Percentiles rank a stretch among this genome's conserved stretches.
Conservation (phyloP, 2,888 invertebrate genomes). For the Cylloceria caligata region DNA sequence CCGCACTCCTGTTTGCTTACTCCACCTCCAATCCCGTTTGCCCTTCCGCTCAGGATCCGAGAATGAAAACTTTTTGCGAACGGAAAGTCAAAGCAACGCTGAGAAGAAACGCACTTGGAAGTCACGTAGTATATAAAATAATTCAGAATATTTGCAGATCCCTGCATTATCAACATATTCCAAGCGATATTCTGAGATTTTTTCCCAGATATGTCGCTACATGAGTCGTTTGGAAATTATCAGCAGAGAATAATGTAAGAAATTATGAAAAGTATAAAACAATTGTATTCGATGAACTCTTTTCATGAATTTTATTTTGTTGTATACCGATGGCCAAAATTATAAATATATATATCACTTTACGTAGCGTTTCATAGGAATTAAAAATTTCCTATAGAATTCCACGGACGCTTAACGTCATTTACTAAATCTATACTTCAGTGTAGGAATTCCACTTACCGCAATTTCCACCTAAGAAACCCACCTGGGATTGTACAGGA, state of each 20-base stretch:
- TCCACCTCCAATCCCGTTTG: slow-evolving; percentile 29
- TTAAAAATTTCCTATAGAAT: background rate
- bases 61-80: slow-evolving; percentile 22
- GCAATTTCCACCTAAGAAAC: background rate
- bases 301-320: no score
- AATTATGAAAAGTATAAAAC: no score
- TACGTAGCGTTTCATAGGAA: no score
- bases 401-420: no score
- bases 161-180: background rate
- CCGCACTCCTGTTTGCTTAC: slow-evolving; percentile 48
- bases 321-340: no score
- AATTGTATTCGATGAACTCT: no score
- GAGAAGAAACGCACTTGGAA: slow-evolving; percentile 12
- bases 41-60: slow-evolving; percentile 22
- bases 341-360: no score
- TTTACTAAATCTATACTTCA: no score
- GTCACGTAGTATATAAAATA: background rate
- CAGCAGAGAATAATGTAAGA: no score
- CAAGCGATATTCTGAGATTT: background rate
- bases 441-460: background rate
- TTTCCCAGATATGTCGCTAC: background rate
- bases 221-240: no score
- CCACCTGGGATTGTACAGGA: background rate
- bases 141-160: background rate
- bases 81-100: background rate